Conservation (phyloP, 2,113 vertebrate genomes). For the Eudyptes chrysolophus region DNA sequence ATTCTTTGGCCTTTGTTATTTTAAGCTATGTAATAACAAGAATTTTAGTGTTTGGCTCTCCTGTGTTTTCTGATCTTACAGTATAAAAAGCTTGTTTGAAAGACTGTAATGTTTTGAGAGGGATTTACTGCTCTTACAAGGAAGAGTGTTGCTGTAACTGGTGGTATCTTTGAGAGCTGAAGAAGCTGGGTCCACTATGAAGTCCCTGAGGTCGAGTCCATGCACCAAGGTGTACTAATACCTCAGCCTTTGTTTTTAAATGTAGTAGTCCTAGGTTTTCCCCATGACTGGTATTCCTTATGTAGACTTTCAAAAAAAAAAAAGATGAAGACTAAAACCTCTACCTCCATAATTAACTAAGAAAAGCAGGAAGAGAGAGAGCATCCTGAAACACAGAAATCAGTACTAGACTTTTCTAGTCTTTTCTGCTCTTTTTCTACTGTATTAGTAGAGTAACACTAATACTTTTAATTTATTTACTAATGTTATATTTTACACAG, state of each 20-base stretch:
- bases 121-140: neutral
- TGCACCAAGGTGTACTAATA: neutral
- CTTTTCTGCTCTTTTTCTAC: neutral
- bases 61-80: neutral
- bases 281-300: neutral
- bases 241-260: neutral
- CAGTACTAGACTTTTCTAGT: neutral
- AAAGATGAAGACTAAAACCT: neutral
- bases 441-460: neutral
- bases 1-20: neutral
- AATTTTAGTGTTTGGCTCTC: neutral
- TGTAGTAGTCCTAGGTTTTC: neutral
- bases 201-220: fast-evolving
- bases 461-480: neutral
- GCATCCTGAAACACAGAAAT: neutral
- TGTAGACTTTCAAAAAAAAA: neutral
- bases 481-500: neutral
- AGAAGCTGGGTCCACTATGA: neutral
- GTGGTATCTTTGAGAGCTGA: neutral
- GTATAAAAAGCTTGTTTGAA: neutral
- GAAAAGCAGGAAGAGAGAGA: neutral
- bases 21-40: neutral
- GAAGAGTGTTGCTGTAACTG: fast-evolving
- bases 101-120: neutral
- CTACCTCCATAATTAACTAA: neutral